phyloP scores from a whole-genome alignment of 2,113 vertebrate species.

The Corydoras sp. region DNA sequence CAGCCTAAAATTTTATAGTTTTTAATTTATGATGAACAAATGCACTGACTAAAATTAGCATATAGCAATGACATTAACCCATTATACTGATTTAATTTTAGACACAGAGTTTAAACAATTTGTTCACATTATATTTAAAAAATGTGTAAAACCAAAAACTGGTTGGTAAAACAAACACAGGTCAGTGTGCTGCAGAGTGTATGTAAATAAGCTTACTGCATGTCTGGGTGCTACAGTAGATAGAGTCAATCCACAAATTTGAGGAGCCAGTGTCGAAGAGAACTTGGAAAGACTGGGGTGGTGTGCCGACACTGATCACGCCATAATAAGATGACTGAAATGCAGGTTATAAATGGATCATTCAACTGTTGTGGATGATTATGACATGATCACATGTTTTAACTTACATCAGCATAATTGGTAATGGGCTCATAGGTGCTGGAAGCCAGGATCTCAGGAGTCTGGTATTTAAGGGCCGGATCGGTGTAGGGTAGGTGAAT shows the following conservation, averaged over 20 bases:
- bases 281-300: conserved; percentile 56
- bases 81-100: no score
- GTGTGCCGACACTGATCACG: conserved; percentile 53
- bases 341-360: conserved; percentile 10
- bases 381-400: background rate
- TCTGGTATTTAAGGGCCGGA: conserved; percentile 54
- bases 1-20: no score
- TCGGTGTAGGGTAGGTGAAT: conserved; percentile 50
- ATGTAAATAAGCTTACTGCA: conserved; percentile 51
- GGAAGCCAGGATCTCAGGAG: conserved; percentile 24
- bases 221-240: conserved; percentile 53
- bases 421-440: conserved; percentile 60
- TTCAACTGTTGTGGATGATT: background rate
- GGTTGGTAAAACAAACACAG: no score
- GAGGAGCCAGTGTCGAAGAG: conserved; percentile 59
- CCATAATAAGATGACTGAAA: conserved; percentile 53
- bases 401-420: conserved; percentile 73
- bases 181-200: no score
- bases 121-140: no score
- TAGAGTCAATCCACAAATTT: conserved; percentile 59
- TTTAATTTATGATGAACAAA: no score
- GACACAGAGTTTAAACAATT: no score
- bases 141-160: no score
- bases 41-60: no score
- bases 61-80: no score